Percentiles rank a stretch among this genome's conserved stretches.
phyloP scores from a whole-genome alignment of 2,113 vertebrate genomes.

The Falcunculus frontatus region DNA sequence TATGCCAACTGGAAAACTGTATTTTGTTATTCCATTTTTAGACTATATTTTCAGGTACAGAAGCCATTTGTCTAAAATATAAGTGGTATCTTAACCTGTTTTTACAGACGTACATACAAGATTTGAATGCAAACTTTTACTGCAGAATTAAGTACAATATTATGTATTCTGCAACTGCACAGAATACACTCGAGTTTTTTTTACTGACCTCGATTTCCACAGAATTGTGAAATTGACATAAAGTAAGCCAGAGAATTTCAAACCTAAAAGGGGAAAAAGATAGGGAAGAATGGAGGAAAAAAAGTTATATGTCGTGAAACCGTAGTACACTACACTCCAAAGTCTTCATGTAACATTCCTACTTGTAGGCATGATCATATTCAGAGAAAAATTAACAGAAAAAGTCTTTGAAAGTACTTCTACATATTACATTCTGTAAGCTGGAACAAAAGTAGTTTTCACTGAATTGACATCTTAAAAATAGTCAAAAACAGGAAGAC shows the following conservation, averaged over 20 bases:
- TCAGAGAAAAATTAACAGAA: not conserved
- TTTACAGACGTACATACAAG: not conserved
- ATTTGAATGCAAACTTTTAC: not conserved
- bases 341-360: not conserved
- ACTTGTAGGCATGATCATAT: not conserved
- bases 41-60: not conserved
- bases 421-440: not conserved
- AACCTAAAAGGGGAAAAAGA: constrained; percentile 72
- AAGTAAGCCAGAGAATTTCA: constrained; percentile 93
- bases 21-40: not conserved
- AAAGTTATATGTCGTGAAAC: not conserved
- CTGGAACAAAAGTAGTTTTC: not conserved
- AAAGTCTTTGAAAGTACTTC: not conserved
- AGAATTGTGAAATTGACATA: constrained; percentile 93
- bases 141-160: not conserved
- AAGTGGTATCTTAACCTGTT: not conserved
- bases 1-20: not conserved
- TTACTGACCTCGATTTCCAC: constrained; percentile 91
- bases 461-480: not conserved
- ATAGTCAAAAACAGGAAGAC: not conserved
- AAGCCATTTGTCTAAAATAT: not conserved
- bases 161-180: not conserved
- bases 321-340: not conserved
- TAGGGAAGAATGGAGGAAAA: not conserved
- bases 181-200: not conserved